Conservation (phyloP, 2,888 invertebrate species). For the Chelonus formosanus region DNA sequence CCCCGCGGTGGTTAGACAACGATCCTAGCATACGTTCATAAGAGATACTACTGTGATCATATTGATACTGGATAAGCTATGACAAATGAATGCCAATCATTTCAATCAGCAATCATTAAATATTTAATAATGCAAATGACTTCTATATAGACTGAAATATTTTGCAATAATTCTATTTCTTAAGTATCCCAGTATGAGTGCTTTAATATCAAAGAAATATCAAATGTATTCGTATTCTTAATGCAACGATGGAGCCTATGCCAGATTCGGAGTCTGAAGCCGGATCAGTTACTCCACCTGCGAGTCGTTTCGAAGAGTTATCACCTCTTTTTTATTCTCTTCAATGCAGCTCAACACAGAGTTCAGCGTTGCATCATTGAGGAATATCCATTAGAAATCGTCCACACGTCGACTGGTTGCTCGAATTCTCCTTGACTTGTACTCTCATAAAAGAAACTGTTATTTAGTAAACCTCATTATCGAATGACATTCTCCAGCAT, state of each 20-base stretch:
- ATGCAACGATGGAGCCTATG: slow-evolving; percentile 33
- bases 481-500: slow-evolving; percentile 18
- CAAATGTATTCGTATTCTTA: slow-evolving; percentile 1
- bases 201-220: slow-evolving; percentile 47
- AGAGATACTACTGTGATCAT: slow-evolving; percentile 12
- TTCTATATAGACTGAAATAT: not conserved
- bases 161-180: slow-evolving; percentile 25
- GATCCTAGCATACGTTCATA: slow-evolving; percentile 12
- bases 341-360: not conserved
- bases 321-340: slow-evolving; percentile 23
- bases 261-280: slow-evolving; percentile 39
- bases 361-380: slow-evolving; percentile 18
- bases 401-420: slow-evolving; percentile 2
- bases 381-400: slow-evolving; percentile 28
- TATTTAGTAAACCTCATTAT: slow-evolving; percentile 33
- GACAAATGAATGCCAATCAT: slow-evolving; percentile 45
- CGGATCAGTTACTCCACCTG: slow-evolving; percentile 16
- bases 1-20: slow-evolving; percentile 33
- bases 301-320: slow-evolving; percentile 30
- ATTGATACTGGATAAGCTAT: slow-evolving; percentile 30
- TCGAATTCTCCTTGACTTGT: slow-evolving; percentile 16
- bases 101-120: slow-evolving; percentile 12
- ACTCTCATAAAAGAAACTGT: slow-evolving; percentile 25
- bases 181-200: slow-evolving; percentile 14
- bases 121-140: slow-evolving; percentile 41